A percentile compares a stretch with the other conserved stretches of the same genome.
phyloP scores from a whole-genome alignment of 2,113 vertebrate genomes.

The Colistium nudipinnis region DNA sequence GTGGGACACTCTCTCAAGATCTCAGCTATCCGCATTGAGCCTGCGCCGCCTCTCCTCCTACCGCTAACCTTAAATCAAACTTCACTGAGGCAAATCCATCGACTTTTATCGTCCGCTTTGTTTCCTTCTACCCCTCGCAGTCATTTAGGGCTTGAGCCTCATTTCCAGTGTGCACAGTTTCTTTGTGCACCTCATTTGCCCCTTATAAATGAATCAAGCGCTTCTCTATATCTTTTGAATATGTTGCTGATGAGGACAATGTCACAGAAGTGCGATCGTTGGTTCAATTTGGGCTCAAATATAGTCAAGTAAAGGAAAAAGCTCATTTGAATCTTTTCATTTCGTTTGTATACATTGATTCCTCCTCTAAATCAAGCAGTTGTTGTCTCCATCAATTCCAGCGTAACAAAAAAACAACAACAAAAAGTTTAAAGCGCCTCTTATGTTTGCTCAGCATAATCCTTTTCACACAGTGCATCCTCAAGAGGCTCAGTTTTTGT shows the following conservation, averaged over 20 bases:
- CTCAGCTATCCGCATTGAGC: conserved; percentile 23
- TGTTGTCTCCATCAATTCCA: no score
- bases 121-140: not conserved
- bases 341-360: not conserved
- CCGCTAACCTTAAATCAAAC: conserved; percentile 45
- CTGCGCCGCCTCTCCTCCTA: not conserved
- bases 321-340: no score
- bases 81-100: conserved; percentile 17
- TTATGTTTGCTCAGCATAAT: not conserved
- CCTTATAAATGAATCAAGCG: conserved; percentile 2
- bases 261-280: no score
- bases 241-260: no score
- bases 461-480: not conserved
- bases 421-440: not conserved
- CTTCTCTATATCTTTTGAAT: not conserved
- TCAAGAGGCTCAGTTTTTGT: not conserved
- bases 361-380: not conserved
- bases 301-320: no score
- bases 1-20: conserved; percentile 69
- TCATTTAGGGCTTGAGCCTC: conserved; percentile 1
- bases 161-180: conserved; percentile 13
- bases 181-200: conserved; percentile 14
- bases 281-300: no score
- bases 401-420: not conserved
- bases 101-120: conserved; percentile 22